These are phyloP conservation scores for Turdus rufiventris DNA, from an alignment of 2,113 vertebrate genomes.

Conservation along the genomic window DNA sequence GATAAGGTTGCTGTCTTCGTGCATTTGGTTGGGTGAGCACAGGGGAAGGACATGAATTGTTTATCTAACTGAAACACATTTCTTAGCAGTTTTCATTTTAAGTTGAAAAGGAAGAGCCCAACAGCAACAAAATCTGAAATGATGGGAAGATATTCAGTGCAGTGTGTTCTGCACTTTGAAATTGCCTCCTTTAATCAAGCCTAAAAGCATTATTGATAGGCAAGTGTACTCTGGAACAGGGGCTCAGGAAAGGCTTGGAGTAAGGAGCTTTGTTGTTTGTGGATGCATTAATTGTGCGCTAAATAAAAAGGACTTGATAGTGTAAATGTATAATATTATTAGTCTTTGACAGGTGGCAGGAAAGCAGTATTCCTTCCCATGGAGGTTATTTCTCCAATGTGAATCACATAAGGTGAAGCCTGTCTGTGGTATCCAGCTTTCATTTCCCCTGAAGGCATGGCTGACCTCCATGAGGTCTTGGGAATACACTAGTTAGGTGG, in stretches of 20 bases:
- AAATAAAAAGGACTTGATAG: background rate
- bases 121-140: background rate
- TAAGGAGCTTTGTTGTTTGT: background rate
- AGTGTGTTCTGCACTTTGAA: fast-evolving
- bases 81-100: background rate
- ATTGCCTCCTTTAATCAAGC: background rate
- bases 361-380: background rate
- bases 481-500: background rate
- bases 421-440: background rate
- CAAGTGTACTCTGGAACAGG: background rate
- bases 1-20: fast-evolving
- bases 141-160: background rate
- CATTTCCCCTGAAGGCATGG: background rate
- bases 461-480: background rate
- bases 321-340: background rate
- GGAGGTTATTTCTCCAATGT: background rate
- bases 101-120: background rate
- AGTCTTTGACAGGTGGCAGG: background rate
- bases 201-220: fast-evolving
- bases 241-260: background rate
- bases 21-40: background rate
- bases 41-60: background rate
- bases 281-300: background rate
- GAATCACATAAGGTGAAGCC: background rate
- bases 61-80: background rate